Conservation (phyloP, 2,888 invertebrate genomes). For the Leistus spinibarbis region DNA sequence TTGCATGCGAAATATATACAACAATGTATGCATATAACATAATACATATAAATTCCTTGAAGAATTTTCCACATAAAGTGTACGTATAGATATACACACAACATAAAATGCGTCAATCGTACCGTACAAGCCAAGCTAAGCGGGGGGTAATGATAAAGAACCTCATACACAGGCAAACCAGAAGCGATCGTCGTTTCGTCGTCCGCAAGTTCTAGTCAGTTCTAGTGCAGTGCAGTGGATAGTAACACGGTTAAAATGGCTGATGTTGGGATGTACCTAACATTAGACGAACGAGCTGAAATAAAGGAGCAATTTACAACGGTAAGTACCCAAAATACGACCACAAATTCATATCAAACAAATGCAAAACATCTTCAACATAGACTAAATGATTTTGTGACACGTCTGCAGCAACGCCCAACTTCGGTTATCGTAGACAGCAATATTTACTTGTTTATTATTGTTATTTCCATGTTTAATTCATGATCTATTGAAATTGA, state of each 20-base stretch:
- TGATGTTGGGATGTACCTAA: slow-evolving; percentile 56
- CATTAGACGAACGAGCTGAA: slow-evolving; percentile 74
- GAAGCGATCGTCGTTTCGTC: slow-evolving; percentile 1
- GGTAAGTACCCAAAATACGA: slow-evolving; percentile 60
- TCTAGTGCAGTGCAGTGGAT: slow-evolving; percentile 2
- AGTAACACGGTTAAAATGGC: slow-evolving; percentile 26
- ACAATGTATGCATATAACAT: too few relatives aligned
- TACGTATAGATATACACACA: too few relatives aligned
- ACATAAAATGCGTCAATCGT: too few relatives aligned
- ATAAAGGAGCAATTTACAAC: slow-evolving; percentile 77
- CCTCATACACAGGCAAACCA: slow-evolving; percentile 16
- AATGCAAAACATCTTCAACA: not conserved
- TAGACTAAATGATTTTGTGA: not conserved
- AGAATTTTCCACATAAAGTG: too few relatives aligned
- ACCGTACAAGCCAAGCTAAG: too few relatives aligned
- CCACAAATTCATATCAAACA: not conserved
- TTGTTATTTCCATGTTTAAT: not conserved
- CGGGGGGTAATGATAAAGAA: slow-evolving; percentile 22
- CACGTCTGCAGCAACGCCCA: slow-evolving; percentile 45
- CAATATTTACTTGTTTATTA: slow-evolving; percentile 21
- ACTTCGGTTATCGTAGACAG: slow-evolving; percentile 31
- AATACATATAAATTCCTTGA: too few relatives aligned
- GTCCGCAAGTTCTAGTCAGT: slow-evolving; percentile 4
- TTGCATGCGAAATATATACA: too few relatives aligned
- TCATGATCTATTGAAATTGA: not conserved